Percentiles rank a stretch among this genome's conserved stretches.
Conservation (phyloP, 2,113 vertebrate genomes). For the Myotis lucifugus region DNA sequence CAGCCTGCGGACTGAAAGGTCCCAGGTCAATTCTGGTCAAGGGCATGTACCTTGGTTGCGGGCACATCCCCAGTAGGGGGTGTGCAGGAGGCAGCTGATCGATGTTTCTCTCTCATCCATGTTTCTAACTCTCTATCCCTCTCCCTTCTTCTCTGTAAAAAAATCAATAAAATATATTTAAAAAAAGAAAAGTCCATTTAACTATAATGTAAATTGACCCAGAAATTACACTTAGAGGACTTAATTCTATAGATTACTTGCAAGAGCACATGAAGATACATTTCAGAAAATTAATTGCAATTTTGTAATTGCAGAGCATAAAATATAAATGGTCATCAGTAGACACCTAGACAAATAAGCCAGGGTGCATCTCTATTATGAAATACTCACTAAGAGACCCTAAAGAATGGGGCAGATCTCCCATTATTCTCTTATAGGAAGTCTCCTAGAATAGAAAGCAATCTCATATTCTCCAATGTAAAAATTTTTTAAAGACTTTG, state of each 20-base stretch:
- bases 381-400: not conserved
- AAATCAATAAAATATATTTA: no score
- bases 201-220: not conserved
- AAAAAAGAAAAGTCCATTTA: not conserved
- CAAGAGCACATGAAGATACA: not conserved
- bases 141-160: no score
- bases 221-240: not conserved
- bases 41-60: no score
- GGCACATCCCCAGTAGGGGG: no score
- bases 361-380: not conserved
- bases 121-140: no score
- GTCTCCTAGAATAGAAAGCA: not conserved
- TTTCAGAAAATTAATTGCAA: not conserved
- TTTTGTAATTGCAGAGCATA: slow-evolving; percentile 42
- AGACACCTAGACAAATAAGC: not conserved
- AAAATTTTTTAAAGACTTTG: not conserved
- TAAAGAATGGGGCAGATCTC: not conserved
- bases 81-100: no score
- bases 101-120: no score
- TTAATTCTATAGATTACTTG: not conserved
- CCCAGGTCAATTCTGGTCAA: no score
- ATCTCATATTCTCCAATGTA: not conserved
- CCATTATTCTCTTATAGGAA: not conserved
- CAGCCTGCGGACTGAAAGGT: no score
- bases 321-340: not conserved